phyloP scores from a whole-genome alignment of 2,113 vertebrate genomes.

The Coregonus clupeaformis region DNA sequence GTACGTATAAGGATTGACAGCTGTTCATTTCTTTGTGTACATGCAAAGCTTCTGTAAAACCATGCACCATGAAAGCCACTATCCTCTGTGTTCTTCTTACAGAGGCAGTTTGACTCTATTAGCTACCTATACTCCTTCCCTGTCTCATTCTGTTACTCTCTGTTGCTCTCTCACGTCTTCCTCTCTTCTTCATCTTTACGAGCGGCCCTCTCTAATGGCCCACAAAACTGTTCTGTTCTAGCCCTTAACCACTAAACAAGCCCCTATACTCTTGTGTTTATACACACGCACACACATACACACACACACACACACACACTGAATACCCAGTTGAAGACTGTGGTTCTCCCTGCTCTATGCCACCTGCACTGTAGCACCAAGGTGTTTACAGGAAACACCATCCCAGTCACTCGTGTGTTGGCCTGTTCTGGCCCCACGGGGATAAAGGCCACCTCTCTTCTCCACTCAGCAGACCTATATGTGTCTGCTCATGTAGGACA shows the following conservation, averaged over 20 bases:
- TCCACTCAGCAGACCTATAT: constrained; percentile 44
- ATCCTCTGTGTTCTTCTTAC: background rate
- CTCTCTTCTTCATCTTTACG: constrained; percentile 2
- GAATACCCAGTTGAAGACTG: background rate
- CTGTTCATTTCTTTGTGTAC: background rate
- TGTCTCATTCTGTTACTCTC: background rate
- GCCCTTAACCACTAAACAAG: constrained; percentile 3
- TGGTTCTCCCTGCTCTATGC: constrained; percentile 22
- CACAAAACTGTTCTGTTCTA: constrained; percentile 3
- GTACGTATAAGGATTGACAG: background rate
- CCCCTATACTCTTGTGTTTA: constrained; percentile 13
- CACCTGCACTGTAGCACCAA: constrained; percentile 50
- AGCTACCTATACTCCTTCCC: background rate
- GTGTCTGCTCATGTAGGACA: constrained; percentile 69
- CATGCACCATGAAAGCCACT: background rate
- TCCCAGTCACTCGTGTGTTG: constrained; percentile 49
- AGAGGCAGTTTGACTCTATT: too few species aligned
- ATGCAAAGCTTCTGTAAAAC: background rate
- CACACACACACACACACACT: constrained; percentile 2
- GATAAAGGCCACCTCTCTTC: constrained; percentile 58
- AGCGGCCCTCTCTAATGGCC: constrained; percentile 2
- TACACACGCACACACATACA: constrained; percentile 2
- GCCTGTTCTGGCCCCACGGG: constrained; percentile 53
- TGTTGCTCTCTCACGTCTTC: background rate
- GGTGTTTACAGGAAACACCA: constrained; percentile 66